A percentile compares a stretch with the other conserved stretches of the same genome.
phyloP scores from a whole-genome alignment of 1,140 invertebrate species.

The Galleria mellonella region DNA sequence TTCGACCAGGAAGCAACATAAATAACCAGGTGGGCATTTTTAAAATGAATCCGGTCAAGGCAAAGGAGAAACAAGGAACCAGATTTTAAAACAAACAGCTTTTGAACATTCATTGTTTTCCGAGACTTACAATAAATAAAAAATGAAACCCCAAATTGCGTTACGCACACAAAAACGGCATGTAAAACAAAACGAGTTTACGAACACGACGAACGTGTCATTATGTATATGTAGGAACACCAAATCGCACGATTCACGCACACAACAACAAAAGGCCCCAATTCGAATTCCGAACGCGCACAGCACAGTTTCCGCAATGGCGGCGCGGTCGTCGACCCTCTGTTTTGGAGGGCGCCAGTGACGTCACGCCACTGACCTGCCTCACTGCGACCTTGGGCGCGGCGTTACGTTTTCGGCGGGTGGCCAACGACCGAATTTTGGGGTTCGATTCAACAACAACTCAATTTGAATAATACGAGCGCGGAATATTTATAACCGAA shows the following conservation, averaged over 20 bases:
- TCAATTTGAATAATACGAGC: too few species aligned
- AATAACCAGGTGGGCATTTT: not conserved
- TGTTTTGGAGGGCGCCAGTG: conserved; percentile 66
- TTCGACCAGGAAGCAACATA: not conserved
- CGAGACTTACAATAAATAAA: conserved; percentile 5
- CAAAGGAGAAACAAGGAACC: conserved; percentile 4
- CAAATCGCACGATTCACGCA: conserved; percentile 23
- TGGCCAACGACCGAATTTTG: conserved; percentile 5
- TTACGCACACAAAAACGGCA: conserved; percentile 12
- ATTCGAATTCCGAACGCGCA: conserved; percentile 69
- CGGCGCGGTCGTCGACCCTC: conserved; percentile 56
- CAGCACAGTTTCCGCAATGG: conserved; percentile 65
- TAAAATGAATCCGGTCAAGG: conserved; percentile 3
- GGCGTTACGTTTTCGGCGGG: conserved; percentile 1
- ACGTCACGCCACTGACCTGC: conserved; percentile 64
- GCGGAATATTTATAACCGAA: too few species aligned
- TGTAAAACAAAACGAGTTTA: conserved; percentile 9
- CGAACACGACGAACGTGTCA: conserved; percentile 13
- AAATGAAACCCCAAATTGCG: conserved; percentile 20
- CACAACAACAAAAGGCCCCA: conserved; percentile 44
- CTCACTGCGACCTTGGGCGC: conserved; percentile 48
- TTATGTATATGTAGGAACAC: not conserved
- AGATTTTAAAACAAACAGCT: not conserved
- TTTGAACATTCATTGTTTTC: conserved; percentile 1
- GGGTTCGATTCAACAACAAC: not conserved